Evolutionary conservation across 2,113 vertebrate species (phyloP).

Genomic region (Ailurus styani): DNA sequence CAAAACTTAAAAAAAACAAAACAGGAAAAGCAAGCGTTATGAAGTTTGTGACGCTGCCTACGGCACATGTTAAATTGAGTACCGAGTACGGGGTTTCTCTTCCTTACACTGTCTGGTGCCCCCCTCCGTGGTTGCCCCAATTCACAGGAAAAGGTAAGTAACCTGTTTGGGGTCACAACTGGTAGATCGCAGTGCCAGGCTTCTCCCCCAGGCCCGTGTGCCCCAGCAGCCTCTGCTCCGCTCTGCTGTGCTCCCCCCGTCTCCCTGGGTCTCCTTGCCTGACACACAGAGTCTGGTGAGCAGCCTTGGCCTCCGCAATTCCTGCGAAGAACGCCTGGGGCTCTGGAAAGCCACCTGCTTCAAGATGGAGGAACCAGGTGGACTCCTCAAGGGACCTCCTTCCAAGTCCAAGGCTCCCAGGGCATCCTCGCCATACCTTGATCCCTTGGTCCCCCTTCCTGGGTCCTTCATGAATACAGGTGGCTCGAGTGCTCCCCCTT

Average conservation of each 20-base stretch:
- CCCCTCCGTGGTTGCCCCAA: too few relatives aligned
- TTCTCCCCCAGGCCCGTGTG: background rate
- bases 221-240: background rate
- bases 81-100: too few relatives aligned
- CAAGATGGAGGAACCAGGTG: background rate
- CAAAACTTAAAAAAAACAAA: background rate
- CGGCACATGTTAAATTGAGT: background rate
- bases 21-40: background rate
- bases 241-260: background rate
- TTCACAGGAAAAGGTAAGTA: background rate
- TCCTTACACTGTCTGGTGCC: background rate
- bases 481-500: too few relatives aligned
- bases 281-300: accelerated
- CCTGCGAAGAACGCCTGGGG: accelerated
- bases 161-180: background rate
- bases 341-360: background rate
- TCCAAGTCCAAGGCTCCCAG: background rate
- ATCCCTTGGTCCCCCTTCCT: background rate
- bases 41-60: accelerated
- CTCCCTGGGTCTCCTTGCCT: background rate
- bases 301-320: background rate
- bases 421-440: accelerated
- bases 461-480: too few relatives aligned
- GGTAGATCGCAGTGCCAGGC: background rate
- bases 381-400: too few relatives aligned